Evolutionary conservation across 2,113 vertebrate species (phyloP).

Genomic region (Chionomys nivalis): DNA sequence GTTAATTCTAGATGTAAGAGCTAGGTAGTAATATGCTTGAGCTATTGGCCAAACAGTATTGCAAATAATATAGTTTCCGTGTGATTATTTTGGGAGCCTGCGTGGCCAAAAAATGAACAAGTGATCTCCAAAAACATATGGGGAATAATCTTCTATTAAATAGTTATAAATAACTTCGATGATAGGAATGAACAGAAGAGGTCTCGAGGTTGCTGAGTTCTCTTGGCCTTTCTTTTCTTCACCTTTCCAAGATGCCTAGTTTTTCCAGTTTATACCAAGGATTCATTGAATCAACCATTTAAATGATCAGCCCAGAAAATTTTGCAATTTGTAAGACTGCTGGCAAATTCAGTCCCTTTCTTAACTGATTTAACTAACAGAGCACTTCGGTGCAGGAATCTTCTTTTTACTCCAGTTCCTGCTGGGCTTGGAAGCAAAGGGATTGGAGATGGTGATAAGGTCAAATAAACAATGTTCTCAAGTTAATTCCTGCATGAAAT

Average conservation of each 20-base stretch:
- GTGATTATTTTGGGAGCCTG: no score
- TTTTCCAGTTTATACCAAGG: background rate
- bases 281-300: conserved; percentile 25
- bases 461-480: conserved; percentile 3
- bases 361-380: background rate
- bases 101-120: no score
- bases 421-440: conserved; percentile 55
- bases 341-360: conserved; percentile 38
- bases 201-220: background rate
- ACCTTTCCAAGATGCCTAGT: conserved; percentile 17
- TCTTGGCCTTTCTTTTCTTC: background rate
- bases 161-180: conserved; percentile 16
- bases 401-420: background rate
- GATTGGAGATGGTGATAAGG: conserved; percentile 43
- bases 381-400: background rate
- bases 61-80: no score
- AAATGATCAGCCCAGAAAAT: background rate
- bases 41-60: no score
- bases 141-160: background rate
- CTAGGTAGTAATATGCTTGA: no score
- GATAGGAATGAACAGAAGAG: background rate
- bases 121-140: no score
- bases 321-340: conserved; percentile 11
- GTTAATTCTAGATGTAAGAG: no score
- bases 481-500: background rate